These are phyloP conservation scores for Buceros bicornis DNA, from an alignment of 2,797 vertebrate species.

Conservation along the genomic window DNA sequence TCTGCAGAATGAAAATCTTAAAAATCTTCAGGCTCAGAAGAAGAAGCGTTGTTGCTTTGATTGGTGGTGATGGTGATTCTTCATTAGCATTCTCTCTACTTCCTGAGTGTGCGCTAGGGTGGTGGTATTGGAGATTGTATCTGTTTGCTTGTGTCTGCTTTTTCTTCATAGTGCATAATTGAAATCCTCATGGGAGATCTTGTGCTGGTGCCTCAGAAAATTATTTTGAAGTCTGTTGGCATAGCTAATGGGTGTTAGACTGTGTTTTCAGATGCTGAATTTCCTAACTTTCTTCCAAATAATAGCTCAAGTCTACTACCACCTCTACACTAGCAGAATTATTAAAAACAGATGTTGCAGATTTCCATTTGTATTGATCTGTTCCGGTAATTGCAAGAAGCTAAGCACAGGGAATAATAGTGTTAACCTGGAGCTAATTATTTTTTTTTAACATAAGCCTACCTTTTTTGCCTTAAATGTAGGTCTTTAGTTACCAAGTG, in stretches of 20 bases:
- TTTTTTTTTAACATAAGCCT: not conserved
- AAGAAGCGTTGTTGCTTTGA: not conserved
- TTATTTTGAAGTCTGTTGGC: slow-evolving; percentile 68
- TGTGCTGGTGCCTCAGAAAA: slow-evolving; percentile 45
- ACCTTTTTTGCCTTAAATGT: not conserved
- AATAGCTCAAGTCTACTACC: slow-evolving; percentile 13
- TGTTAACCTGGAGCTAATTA: slow-evolving; percentile 20
- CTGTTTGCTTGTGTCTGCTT: slow-evolving; percentile 64
- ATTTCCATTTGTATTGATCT: slow-evolving; percentile 55
- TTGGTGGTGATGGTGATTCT: slow-evolving; percentile 40
- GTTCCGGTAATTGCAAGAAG: slow-evolving; percentile 46
- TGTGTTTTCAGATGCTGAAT: slow-evolving; percentile 50
- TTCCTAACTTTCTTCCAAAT: slow-evolving; percentile 5
- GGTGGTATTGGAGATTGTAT: slow-evolving; percentile 46
- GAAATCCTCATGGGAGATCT: slow-evolving; percentile 62
- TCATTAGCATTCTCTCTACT: slow-evolving; percentile 57
- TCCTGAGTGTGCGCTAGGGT: not conserved
- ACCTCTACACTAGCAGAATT: slow-evolving; percentile 29
- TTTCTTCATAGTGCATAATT: slow-evolving; percentile 65
- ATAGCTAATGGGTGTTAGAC: slow-evolving; percentile 56
- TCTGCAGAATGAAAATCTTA: slow-evolving; percentile 1
- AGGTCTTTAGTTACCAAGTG: slow-evolving; percentile 5
- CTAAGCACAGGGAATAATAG: not conserved
- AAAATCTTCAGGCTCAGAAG: slow-evolving; percentile 15
- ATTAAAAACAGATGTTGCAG: slow-evolving; percentile 64